Conservation (phyloP, 2,113 vertebrate species). For the Ia io region DNA sequence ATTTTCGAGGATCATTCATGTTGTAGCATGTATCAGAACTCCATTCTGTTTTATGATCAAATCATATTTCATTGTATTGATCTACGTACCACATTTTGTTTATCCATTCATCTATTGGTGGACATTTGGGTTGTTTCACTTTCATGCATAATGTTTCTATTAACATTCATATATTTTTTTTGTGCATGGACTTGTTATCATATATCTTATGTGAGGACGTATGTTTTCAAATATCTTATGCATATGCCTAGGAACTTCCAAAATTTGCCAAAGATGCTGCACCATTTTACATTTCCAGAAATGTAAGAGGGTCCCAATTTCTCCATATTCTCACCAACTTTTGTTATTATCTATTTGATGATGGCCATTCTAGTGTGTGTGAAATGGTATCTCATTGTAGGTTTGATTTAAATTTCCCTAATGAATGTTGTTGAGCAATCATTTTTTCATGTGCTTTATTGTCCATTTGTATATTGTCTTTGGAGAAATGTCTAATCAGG, state of each 20-base stretch:
- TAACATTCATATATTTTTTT: not conserved
- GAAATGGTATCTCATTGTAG: not conserved
- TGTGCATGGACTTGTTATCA: not conserved
- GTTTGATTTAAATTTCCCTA: not conserved
- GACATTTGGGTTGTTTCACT: not conserved
- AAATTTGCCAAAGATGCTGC: not conserved
- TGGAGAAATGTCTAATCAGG: not conserved
- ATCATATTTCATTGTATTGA: not conserved
- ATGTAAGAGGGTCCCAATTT: not conserved
- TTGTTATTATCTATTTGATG: not conserved
- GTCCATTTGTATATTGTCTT: not conserved
- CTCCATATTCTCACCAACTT: not conserved
- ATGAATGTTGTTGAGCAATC: not conserved
- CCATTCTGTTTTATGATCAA: not conserved
- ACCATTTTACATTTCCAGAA: not conserved
- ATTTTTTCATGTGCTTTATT: not conserved
- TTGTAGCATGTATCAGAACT: not conserved
- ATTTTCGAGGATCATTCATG: not conserved
- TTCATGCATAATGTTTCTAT: not conserved
- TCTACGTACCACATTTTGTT: not conserved
- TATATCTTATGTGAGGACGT: not conserved
- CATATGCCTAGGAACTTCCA: not conserved
- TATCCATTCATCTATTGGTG: not conserved
- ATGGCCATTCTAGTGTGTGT: not conserved
- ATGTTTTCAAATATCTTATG: not conserved